These are phyloP conservation scores for Dicerorhinus sumatrensis DNA, from an alignment of 2,113 vertebrate species.

Conservation along the genomic window DNA sequence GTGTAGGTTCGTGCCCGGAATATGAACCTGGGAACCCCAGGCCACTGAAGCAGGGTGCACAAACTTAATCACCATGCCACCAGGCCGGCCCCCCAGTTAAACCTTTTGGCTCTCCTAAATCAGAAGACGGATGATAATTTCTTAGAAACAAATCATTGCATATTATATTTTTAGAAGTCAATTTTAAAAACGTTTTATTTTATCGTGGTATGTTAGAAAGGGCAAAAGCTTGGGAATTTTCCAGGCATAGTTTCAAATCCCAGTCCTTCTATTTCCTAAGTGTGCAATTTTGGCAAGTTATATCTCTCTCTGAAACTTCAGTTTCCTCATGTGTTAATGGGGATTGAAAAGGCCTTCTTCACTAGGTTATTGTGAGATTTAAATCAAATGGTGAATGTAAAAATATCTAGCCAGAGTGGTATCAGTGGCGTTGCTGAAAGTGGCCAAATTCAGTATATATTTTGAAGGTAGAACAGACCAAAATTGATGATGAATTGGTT, in stretches of 20 bases:
- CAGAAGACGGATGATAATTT: neutral
- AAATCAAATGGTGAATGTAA: slow-evolving; percentile 11
- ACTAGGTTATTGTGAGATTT: neutral
- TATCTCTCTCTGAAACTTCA: slow-evolving; percentile 11
- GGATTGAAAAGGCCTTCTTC: neutral
- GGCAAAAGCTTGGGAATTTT: slow-evolving; percentile 44
- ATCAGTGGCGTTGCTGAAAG: neutral
- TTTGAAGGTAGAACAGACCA: neutral
- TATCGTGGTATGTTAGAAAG: slow-evolving; percentile 34
- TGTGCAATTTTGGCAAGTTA: neutral
- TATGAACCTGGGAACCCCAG: too few relatives aligned
- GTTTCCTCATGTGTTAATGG: slow-evolving; percentile 14
- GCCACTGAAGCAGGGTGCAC: too few relatives aligned
- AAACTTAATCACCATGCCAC: too few relatives aligned
- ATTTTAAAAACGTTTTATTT: slow-evolving; percentile 40
- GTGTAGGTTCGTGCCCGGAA: too few relatives aligned
- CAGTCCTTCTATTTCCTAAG: neutral
- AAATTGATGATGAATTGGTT: neutral
- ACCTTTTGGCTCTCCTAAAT: slow-evolving; percentile 43
- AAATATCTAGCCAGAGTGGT: neutral
- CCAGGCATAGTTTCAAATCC: neutral
- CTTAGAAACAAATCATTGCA: slow-evolving; percentile 15
- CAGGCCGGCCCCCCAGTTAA: neutral
- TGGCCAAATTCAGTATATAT: neutral
- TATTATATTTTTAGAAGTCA: slow-evolving; percentile 15